Base-by-base conservation (phyloP, 2,113 vertebrate genomes). In the Neodon shergylaensis region DNA sequence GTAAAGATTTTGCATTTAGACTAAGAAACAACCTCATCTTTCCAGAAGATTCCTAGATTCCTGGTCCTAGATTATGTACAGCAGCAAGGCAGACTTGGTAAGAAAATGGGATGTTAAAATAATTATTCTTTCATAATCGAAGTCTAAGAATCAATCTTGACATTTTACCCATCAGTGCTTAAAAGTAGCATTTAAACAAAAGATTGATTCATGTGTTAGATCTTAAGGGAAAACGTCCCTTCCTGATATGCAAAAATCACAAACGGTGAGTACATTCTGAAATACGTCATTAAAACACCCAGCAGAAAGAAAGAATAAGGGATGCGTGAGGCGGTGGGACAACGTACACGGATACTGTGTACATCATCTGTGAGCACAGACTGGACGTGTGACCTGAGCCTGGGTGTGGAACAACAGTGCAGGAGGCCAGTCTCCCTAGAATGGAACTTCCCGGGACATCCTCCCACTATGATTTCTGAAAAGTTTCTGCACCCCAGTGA, bases 231-330 rank as follows among this genome's bases (percentile, higher is more conserved):
- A 65, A 90, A 88, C 73, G 5, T 16, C 39, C 77, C 77, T 94
- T 31, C 28, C 61, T 73, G 26, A 49, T 82, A n/a, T 33, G 33
- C 7, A 82, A 49, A 94, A 68, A 72, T 76, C 54, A 83, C 49
- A 95, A 68, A n/a, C 6, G 65, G 4, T 28, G 39, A 74, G 12
- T 63, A n/a, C 44, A 86, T 84, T 61, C n/a, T 92, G 49, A 81
- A 93, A 73, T n/a, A 47, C 2, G 68, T 42, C 58, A 87, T 86
- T 68, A 49, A 90, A 93, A 84, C 70, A 94, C 42, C 70, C 90
- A 95, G 49, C 31, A 73, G 85, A 81, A 91, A 89, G 65, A 65
- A 76, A 85, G 14, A n/a, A 44, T 52, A 47, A 42, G n/a, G 54
- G 52, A 12, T 58, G 8, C 19, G 28, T 0, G 2, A 33, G 36